Evolutionary conservation across 2,888 invertebrate genomes (phyloP).

Genomic region (Caenorhabditis uteleia): DNA sequence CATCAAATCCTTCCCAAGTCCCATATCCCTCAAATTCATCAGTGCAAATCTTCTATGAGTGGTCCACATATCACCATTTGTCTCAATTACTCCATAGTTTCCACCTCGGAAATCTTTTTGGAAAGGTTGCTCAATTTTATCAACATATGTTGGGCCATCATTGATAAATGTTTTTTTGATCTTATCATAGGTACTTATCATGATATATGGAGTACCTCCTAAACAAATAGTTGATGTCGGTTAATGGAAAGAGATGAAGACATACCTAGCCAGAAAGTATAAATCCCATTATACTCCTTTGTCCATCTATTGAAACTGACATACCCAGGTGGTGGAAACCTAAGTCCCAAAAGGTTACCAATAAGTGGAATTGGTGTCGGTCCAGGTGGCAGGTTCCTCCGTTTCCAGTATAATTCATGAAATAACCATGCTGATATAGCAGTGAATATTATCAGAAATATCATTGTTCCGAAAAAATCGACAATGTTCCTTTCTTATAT

Average conservation of each 20-base stretch:
- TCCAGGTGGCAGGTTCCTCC: slow-evolving; percentile 39
- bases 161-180: slow-evolving; percentile 43
- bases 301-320: slow-evolving; percentile 24
- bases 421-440: slow-evolving; percentile 17
- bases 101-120: slow-evolving; percentile 26
- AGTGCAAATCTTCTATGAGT: slow-evolving; percentile 40
- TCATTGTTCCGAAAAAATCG: neutral
- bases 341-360: slow-evolving; percentile 30
- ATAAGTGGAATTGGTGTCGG: slow-evolving; percentile 35
- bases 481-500: too few relatives aligned
- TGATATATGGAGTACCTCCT: slow-evolving; percentile 29
- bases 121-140: slow-evolving; percentile 23
- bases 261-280: slow-evolving; percentile 43
- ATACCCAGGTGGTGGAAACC: slow-evolving; percentile 27
- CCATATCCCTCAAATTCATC: slow-evolving; percentile 36
- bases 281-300: slow-evolving; percentile 32
- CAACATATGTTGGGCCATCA: slow-evolving; percentile 42
- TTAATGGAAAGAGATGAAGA: too few relatives aligned
- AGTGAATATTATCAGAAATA: neutral
- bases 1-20: slow-evolving; percentile 36
- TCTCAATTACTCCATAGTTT: slow-evolving; percentile 36
- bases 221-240: neutral
- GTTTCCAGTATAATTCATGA: slow-evolving; percentile 41
- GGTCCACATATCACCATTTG: slow-evolving; percentile 38
- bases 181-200: slow-evolving; percentile 26